These are phyloP conservation scores for Arge pagana DNA, from an alignment of 2,888 invertebrate species.

Conservation along the genomic window DNA sequence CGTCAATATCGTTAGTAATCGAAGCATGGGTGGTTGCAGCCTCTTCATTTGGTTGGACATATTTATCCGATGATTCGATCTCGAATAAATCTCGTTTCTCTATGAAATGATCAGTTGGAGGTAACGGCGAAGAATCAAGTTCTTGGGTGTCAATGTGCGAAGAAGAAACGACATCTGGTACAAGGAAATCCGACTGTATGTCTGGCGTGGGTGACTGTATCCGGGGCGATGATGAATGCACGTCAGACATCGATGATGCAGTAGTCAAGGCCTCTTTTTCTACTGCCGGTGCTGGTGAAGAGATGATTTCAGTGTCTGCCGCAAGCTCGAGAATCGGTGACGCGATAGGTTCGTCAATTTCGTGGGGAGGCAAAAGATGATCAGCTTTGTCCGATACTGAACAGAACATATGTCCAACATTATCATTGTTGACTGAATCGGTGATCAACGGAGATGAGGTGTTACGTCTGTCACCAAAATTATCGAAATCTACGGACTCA, in stretches of 20 bases:
- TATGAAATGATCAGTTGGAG: too few species aligned
- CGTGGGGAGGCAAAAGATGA: background rate
- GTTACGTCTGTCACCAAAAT: too few species aligned
- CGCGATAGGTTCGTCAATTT: background rate
- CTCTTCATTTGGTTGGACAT: too few species aligned
- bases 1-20: too few species aligned
- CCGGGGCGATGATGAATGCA: background rate
- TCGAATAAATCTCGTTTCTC: too few species aligned
- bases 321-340: conserved; percentile 6
- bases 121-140: background rate
- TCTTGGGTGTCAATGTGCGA: background rate
- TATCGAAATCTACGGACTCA: background rate
- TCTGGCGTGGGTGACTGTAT: background rate
- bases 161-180: background rate
- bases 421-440: background rate
- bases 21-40: too few species aligned
- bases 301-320: background rate
- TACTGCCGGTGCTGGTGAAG: background rate
- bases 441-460: conserved; percentile 4
- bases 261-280: background rate
- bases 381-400: background rate
- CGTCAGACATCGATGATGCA: background rate
- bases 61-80: too few species aligned
- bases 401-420: background rate
- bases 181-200: background rate